These are phyloP conservation scores for Acromyrmex charruanus DNA, from an alignment of 1,140 invertebrate genomes.

Conservation along the genomic window DNA sequence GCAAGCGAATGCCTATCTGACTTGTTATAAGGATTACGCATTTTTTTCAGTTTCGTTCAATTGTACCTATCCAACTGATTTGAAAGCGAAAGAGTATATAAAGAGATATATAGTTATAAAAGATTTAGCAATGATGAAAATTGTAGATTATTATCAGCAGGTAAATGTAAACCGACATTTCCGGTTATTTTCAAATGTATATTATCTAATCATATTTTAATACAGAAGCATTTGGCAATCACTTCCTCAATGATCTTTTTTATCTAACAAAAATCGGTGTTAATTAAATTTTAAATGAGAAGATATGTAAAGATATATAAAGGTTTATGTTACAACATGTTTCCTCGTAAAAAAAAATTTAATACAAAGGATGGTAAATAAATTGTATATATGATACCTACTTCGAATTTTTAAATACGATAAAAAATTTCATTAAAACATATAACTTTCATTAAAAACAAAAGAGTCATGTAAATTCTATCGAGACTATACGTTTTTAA, in stretches of 20 bases:
- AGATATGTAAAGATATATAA: background rate
- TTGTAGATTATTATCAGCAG: conserved; percentile 8
- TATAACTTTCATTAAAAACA: too few species aligned
- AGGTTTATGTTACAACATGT: background rate
- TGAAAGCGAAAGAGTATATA: background rate
- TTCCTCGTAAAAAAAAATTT: background rate
- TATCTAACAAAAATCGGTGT: conserved; percentile 23
- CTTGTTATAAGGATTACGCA: background rate
- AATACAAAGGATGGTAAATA: background rate
- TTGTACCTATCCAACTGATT: background rate
- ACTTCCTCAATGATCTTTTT: background rate
- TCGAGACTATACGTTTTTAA: too few species aligned
- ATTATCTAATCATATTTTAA: conserved; percentile 13
- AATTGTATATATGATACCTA: background rate
- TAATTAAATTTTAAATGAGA: conserved; percentile 42
- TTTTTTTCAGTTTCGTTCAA: background rate
- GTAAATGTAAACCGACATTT: background rate
- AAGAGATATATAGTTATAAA: background rate
- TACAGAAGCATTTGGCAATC: conserved; percentile 26
- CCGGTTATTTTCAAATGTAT: conserved; percentile 11
- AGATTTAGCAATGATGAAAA: conserved; percentile 13
- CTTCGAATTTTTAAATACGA: background rate
- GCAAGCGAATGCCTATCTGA: background rate
- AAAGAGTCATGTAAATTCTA: background rate
- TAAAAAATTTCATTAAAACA: too few species aligned